Percentiles rank a stretch among this genome's conserved stretches.
Conservation (phyloP, 2,113 vertebrate genomes). For the Oncorhynchus kisutch region DNA sequence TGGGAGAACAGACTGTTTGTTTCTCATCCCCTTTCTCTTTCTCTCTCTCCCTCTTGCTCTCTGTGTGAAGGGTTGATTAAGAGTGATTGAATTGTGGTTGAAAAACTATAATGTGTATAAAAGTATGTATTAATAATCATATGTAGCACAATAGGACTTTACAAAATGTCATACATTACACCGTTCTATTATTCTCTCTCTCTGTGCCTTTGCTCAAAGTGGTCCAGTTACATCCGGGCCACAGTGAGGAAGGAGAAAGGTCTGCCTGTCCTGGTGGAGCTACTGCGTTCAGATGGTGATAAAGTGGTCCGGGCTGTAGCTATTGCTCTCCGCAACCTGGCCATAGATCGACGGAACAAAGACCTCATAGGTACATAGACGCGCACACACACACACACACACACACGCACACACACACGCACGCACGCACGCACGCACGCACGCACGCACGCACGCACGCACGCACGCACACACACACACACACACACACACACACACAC, state of each 20-base stretch:
- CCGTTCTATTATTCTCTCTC: slow-evolving; percentile 19
- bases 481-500: not conserved
- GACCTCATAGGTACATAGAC: slow-evolving; percentile 85
- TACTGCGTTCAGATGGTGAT: slow-evolving; percentile 75
- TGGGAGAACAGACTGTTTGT: not conserved
- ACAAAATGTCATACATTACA: not conserved
- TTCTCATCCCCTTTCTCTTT: not conserved
- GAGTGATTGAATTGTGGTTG: no score
- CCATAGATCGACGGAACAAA: slow-evolving; percentile 93
- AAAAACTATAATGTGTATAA: no score
- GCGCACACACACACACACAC: not conserved
- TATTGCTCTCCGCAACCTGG: slow-evolving; percentile 76
- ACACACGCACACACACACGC: not conserved
- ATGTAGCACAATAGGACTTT: no score
- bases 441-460: not conserved
- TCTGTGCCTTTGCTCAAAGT: slow-evolving; percentile 67
- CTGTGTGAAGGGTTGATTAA: no score
- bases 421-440: not conserved
- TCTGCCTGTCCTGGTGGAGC: slow-evolving; percentile 79
- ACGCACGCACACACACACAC: not conserved
- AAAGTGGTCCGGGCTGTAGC: slow-evolving; percentile 77
- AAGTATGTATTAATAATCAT: no score
- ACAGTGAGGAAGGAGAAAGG: slow-evolving; percentile 95
- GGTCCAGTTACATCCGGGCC: slow-evolving; percentile 93
- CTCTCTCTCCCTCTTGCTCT: no score